Percentiles rank a stretch among this genome's conserved stretches.
phyloP scores from a whole-genome alignment of 2,888 invertebrate species.

The Trichacis sp. region DNA sequence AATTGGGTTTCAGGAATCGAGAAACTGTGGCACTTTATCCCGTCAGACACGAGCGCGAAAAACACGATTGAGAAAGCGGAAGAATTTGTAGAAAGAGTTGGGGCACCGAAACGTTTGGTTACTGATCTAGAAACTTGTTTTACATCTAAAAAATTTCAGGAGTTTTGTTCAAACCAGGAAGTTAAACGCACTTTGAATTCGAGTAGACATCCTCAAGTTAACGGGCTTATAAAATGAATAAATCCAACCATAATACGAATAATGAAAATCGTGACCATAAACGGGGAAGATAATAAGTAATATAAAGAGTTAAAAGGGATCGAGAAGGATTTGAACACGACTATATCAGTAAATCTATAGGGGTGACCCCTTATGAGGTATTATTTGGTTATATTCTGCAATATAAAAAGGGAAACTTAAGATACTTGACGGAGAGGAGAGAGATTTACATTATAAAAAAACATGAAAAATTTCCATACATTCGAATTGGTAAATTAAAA shows the following conservation, averaged over 20 bases:
- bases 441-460: too few species aligned
- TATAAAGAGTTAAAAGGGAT: too few species aligned
- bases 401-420: not conserved
- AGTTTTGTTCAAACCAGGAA: constrained; percentile 21
- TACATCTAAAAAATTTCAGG: constrained; percentile 23
- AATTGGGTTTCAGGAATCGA: too few species aligned
- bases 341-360: too few species aligned
- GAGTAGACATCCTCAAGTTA: constrained; percentile 22
- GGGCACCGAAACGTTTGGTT: constrained; percentile 27
- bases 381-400: constrained; percentile 11
- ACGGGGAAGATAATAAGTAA: not conserved
- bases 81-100: constrained; percentile 23
- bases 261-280: not conserved
- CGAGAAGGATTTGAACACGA: too few species aligned
- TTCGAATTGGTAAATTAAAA: too few species aligned
- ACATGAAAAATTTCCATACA: too few species aligned
- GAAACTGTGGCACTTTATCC: too few species aligned
- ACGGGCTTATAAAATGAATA: constrained; percentile 17
- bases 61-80: too few species aligned
- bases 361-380: not conserved
- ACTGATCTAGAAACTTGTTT: constrained; percentile 33
- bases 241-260: constrained; percentile 14
- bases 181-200: constrained; percentile 20
- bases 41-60: too few species aligned
- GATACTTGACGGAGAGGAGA: too few species aligned